Conservation (phyloP, 2,888 invertebrate species). For the Eristalis tenax region DNA sequence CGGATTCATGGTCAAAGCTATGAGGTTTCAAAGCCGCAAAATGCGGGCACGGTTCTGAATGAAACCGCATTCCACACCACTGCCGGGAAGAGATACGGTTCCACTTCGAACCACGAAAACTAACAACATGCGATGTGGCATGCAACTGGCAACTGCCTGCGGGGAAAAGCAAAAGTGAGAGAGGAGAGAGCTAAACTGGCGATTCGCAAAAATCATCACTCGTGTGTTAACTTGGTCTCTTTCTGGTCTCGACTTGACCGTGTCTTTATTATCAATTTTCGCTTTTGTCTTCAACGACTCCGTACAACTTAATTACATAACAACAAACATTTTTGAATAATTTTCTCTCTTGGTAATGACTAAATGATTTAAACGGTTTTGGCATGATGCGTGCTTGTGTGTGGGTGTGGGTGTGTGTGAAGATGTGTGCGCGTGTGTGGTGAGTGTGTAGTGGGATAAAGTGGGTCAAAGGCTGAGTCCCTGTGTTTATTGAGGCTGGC, state of each 20-base stretch:
- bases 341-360: constrained; percentile 52
- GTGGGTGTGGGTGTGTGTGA: constrained; percentile 26
- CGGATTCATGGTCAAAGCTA: constrained; percentile 65
- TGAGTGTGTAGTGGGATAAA: constrained; percentile 11
- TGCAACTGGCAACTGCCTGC: no score
- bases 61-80: constrained; percentile 21
- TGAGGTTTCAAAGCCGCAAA: constrained; percentile 64
- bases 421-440: constrained; percentile 34
- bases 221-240: constrained; percentile 13
- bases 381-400: constrained; percentile 55
- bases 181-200: background rate
- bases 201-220: background rate
- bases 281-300: constrained; percentile 48
- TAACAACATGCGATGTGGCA: background rate
- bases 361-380: constrained; percentile 64
- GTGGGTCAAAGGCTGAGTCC: constrained; percentile 47
- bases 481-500: constrained; percentile 34
- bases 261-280: constrained; percentile 55
- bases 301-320: constrained; percentile 70
- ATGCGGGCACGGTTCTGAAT: constrained; percentile 46
- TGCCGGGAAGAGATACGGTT: background rate
- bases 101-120: background rate
- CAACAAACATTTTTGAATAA: constrained; percentile 52
- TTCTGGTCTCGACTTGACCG: constrained; percentile 34
- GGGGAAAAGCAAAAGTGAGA: background rate